Base-by-base conservation (phyloP, 2,888 invertebrate species). In the Mycogona germanica region DNA sequence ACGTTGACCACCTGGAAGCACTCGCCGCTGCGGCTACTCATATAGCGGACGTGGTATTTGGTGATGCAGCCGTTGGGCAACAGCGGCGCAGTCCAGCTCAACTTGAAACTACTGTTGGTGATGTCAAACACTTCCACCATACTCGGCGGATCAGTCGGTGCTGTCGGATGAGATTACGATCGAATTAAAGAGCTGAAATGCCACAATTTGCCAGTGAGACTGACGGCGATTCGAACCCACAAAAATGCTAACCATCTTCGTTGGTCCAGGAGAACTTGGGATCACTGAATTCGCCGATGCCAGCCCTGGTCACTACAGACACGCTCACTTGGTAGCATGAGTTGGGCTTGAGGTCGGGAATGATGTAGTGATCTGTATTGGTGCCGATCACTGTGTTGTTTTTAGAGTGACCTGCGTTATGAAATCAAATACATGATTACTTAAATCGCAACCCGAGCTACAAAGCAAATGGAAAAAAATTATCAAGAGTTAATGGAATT, bases 251-350 rank as follows among this genome's bases (percentile, higher is more conserved):
- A 57, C 57, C 40, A 17, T 30, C 46, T 51, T 54, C 54, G n/a
- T 19, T 19, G 9, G 57, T 57, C 9, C 12, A 23, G 19, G 30
- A n/a, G 17, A 23, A 38, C 28, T 44, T 28, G 3, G 44, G 37
- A 45, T 57, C 51, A 25, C 57, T 57, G 26, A 41, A 38, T 45
- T 57, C 57, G 17, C 65, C 64, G 57, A 72, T 72, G 5, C 74
- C 78, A 42, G 69, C 72, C 48, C 72, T 74, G 0, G 79, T 77
- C 37, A 75, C 75, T 59, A 86, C 78, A 32, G 80, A 75, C 58
- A 88, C 77, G 23, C 74, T 73, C 46, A 87, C 74, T 67, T 76
- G 78, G 64, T 89, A 89, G 0, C 79, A 80, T 3, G 82, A 82
- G 64, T 81, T 85, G 0, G 88, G 85, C 60, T 78, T 77, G 51